These are phyloP conservation scores for Calephelis nemesis DNA, from an alignment of 1,140 invertebrate genomes.

Conservation along the genomic window DNA sequence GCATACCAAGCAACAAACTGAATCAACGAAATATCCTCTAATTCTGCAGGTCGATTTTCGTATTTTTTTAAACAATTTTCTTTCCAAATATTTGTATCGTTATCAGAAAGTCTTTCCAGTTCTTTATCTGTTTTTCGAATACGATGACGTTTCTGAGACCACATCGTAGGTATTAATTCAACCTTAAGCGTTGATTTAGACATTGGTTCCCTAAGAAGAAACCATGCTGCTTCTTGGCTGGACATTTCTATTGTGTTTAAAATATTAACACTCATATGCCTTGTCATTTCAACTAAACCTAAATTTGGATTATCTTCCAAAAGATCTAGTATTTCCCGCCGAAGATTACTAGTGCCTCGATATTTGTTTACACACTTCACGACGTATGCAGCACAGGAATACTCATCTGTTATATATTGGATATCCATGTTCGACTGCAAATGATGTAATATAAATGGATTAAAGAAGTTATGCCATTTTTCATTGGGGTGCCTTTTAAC, in stretches of 20 bases:
- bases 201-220: slow-evolving; percentile 32
- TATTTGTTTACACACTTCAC: slow-evolving; percentile 56
- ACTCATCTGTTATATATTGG: slow-evolving; percentile 61
- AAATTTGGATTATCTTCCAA: slow-evolving; percentile 59
- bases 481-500: slow-evolving; percentile 30
- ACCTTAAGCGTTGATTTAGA: slow-evolving; percentile 24
- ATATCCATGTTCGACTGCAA: slow-evolving; percentile 55
- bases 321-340: slow-evolving; percentile 44
- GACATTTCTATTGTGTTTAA: slow-evolving; percentile 29
- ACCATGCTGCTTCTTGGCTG: slow-evolving; percentile 40
- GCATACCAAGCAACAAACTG: slow-evolving; percentile 27
- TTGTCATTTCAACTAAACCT: slow-evolving; percentile 49
- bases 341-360: slow-evolving; percentile 53
- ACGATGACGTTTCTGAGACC: slow-evolving; percentile 27
- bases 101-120: slow-evolving; percentile 19
- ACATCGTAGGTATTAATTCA: slow-evolving; percentile 27
- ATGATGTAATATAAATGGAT: slow-evolving; percentile 33
- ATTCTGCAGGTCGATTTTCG: slow-evolving; percentile 27
- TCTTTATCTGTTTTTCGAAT: slow-evolving; percentile 26
- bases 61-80: slow-evolving; percentile 36
- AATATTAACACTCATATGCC: slow-evolving; percentile 25
- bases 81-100: slow-evolving; percentile 27
- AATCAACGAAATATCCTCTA: slow-evolving; percentile 27
- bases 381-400: slow-evolving; percentile 53
- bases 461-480: slow-evolving; percentile 36